Evolutionary conservation across 2,113 vertebrate species (phyloP).

Genomic region (Meleagris gallopavo): DNA sequence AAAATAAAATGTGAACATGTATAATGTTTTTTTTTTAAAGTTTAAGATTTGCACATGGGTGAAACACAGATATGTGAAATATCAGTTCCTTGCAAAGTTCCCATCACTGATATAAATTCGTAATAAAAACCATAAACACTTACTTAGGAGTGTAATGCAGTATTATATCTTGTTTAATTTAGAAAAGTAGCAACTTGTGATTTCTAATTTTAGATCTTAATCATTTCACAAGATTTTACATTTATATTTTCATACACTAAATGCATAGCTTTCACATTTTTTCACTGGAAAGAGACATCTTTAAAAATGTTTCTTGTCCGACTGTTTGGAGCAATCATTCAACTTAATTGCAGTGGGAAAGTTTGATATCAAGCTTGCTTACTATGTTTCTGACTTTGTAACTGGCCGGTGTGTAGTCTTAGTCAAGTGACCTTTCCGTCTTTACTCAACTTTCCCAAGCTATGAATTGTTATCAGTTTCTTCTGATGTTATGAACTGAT

Average conservation of each 20-base stretch:
- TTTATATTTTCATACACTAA: not conserved
- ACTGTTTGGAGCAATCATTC: not conserved
- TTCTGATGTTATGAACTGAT: not conserved
- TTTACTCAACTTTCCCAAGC: not conserved
- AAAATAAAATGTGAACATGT: not conserved
- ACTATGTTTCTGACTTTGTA: not conserved
- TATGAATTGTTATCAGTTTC: not conserved
- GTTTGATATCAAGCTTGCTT: not conserved
- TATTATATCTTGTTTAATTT: not conserved
- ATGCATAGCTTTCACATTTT: not conserved
- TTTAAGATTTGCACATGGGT: not conserved
- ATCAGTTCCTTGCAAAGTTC: not conserved
- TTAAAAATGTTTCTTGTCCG: not conserved
- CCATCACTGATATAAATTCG: not conserved
- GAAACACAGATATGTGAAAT: not conserved
- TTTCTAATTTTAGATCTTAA: not conserved
- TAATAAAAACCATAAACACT: not conserved
- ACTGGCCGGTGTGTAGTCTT: not conserved
- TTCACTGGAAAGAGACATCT: not conserved
- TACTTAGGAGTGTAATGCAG: accelerated
- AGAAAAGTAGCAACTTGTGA: not conserved
- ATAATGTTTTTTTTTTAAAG: not conserved
- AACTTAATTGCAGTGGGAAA: accelerated
- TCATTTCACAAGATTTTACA: not conserved
- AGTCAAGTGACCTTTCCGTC: not conserved